These are phyloP conservation scores for Sceloporus tristichus DNA, from an alignment of 2,113 vertebrate genomes.

Conservation along the genomic window DNA sequence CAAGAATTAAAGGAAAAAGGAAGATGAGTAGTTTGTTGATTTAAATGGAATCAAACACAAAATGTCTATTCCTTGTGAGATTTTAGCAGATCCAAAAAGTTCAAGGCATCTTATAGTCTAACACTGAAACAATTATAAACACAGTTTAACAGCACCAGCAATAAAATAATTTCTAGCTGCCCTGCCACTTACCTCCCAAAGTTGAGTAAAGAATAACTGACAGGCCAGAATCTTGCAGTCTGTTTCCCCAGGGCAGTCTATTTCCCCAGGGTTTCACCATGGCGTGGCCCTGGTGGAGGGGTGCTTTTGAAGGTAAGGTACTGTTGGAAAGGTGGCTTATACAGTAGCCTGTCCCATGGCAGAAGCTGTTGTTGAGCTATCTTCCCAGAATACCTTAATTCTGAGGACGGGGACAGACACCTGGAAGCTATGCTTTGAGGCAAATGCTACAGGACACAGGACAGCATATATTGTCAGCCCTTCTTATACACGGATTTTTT, in stretches of 20 bases:
- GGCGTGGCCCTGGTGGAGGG: no score
- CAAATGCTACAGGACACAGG: not conserved
- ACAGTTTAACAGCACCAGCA: not conserved
- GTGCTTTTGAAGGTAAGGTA: no score
- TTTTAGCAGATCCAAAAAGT: not conserved
- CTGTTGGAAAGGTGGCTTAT: no score
- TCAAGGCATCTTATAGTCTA: not conserved
- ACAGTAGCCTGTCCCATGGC: no score
- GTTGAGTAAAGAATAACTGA: not conserved
- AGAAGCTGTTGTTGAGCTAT: no score
- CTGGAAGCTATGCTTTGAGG: not conserved
- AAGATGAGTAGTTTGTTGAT: no score
- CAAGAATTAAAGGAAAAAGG: not conserved
- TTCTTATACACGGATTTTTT: no score
- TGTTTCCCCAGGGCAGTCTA: no score
- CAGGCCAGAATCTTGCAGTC: not conserved
- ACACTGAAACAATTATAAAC: not conserved
- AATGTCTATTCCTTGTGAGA: not conserved
- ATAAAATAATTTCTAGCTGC: not conserved
- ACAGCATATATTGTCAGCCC: no score
- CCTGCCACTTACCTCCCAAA: not conserved
- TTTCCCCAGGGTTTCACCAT: no score
- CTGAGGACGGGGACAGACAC: no score
- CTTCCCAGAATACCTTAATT: no score
- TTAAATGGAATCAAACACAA: not conserved